Evolutionary conservation across 2,113 vertebrate species (phyloP), one percentile per base, ranked within the genome.

Genomic region (Caretta caretta): DNA sequence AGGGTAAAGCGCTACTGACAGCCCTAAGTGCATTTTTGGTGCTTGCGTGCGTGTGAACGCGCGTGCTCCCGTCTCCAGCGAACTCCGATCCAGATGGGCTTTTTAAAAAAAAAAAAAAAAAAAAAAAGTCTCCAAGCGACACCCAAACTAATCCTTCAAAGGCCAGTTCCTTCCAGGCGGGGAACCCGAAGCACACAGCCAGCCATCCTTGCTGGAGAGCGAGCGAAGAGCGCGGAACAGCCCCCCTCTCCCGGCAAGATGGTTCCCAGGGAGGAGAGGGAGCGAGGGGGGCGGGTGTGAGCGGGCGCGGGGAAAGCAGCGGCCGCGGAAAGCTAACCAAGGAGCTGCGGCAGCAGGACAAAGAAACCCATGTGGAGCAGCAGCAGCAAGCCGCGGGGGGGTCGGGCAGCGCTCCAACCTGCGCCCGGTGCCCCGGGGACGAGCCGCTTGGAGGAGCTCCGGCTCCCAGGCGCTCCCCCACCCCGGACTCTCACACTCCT

Each of bases 311-410:
- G 53, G 46, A 31, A 57, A 79, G 88, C 25, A 82, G 80, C 80
- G 79, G 48, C 81, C 69, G 85, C 88, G 83, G 80, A 95, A 95
- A 94, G 98, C 98, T 98, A 98, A 93, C 75, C 27, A 29, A 5
- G 91, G 84, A 96, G 97, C 97, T 96, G 97, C 97, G 96, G 97
- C 96, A 98, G 99, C 96, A 98, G 98, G 98, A 99, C 98, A 99
- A 99, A 99, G 98, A 92, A 98, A 98, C 96, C 97, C 98, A 98
- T 98, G 98, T 96, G 98, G 98, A 96, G 97, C 94, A 88, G 90
- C 90, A 80, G 51, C 51, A 54, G 20, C 53, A 22, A 54, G 95
- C 89, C 46, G 81, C 38, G 42, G 42, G 42, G 42, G 38, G 38
- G 38, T 38, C 38, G 84, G 72, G 87, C 78, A 31, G 84, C 75